Percentiles rank a stretch among this genome's conserved stretches.
Conservation (phyloP, 2,113 vertebrate species). For the Passer montanus region DNA sequence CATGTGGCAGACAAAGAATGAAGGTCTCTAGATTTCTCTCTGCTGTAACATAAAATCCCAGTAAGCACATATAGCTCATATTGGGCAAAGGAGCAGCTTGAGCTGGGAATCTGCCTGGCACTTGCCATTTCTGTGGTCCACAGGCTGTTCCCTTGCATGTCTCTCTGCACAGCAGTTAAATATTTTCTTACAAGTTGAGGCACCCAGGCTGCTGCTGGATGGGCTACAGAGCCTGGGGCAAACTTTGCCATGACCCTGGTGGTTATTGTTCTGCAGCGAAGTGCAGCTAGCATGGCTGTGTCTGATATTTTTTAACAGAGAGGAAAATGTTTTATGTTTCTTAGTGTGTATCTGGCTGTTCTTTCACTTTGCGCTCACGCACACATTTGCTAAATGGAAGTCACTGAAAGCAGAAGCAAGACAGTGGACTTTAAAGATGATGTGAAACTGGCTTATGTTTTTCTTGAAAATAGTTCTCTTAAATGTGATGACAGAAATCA, state of each 20-base stretch:
- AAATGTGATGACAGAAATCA: slow-evolving; percentile 13
- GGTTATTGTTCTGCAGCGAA: not conserved
- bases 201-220: not conserved
- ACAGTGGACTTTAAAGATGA: not conserved
- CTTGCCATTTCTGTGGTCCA: not conserved
- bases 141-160: not conserved
- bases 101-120: not conserved
- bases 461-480: not conserved
- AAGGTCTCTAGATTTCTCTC: not conserved
- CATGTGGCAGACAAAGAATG: not conserved
- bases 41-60: not conserved
- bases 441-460: not conserved
- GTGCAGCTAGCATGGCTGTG: not conserved
- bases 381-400: not conserved
- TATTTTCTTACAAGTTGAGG: not conserved
- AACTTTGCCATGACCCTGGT: not conserved
- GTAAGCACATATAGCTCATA: not conserved
- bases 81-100: not conserved
- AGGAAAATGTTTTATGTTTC: not conserved
- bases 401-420: not conserved
- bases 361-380: not conserved
- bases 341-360: not conserved
- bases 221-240: not conserved
- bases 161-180: not conserved
- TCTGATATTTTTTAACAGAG: not conserved